phyloP scores from a whole-genome alignment of 2,888 invertebrate species.

The Xestia xanthographa region DNA sequence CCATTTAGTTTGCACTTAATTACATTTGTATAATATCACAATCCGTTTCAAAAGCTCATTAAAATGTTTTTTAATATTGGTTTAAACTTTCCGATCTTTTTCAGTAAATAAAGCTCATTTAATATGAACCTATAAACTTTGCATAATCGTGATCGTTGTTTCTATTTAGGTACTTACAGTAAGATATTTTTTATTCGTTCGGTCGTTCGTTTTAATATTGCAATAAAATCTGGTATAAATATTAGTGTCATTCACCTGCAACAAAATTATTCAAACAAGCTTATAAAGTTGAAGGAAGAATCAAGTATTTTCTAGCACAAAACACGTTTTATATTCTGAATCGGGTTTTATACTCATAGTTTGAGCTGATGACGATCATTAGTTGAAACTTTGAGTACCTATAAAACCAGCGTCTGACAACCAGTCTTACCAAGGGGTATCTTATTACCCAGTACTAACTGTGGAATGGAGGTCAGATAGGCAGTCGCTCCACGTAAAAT shows the following conservation, averaged over 20 bases:
- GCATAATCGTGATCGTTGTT: background rate
- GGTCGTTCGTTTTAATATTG: conserved; percentile 19
- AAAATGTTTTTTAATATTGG: background rate
- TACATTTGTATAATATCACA: background rate
- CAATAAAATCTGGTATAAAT: background rate
- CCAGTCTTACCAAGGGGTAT: no score
- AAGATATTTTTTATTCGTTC: background rate
- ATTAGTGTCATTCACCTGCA: conserved; percentile 35
- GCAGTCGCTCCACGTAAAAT: no score
- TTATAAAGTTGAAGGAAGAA: background rate
- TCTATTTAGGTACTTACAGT: no score
- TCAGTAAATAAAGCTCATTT: background rate
- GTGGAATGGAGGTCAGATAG: no score
- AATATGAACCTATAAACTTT: background rate
- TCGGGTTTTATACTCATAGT: background rate
- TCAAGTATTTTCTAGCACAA: background rate
- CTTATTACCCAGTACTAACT: no score
- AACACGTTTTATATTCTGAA: background rate
- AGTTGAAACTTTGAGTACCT: no score
- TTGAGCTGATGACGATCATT: no score
- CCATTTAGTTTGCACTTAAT: background rate
- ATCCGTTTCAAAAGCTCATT: background rate
- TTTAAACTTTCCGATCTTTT: background rate
- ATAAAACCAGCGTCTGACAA: no score
- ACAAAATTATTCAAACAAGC: background rate